phyloP scores from a whole-genome alignment of 2,797 vertebrate species.

The Mus caroli region DNA sequence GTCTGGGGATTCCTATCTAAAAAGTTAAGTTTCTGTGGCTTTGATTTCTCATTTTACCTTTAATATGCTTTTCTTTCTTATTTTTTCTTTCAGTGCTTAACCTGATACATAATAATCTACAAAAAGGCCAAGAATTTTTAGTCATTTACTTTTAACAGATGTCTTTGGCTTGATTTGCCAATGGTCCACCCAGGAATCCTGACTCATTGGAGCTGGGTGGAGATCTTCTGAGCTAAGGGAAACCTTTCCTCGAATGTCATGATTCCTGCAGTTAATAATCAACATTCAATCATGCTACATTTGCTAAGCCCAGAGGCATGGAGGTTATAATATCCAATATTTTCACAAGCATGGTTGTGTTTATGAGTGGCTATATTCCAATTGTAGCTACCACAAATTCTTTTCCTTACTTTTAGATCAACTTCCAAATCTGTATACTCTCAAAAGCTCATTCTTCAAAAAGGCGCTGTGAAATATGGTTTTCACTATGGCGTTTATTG shows the following conservation, averaged over 20 bases:
- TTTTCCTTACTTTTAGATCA: not conserved
- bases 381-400: not conserved
- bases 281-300: not conserved
- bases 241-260: not conserved
- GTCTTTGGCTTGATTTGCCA: conserved; percentile 67
- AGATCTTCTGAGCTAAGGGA: conserved; percentile 64
- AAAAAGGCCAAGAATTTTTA: conserved; percentile 30
- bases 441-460: not conserved
- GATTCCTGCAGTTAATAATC: not conserved
- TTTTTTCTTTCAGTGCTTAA: conserved; percentile 52
- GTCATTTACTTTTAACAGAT: conserved; percentile 69
- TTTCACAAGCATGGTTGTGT: not conserved
- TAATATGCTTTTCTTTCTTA: not conserved
- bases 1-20: not conserved
- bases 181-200: conserved; percentile 54
- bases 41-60: conserved; percentile 40
- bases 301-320: not conserved
- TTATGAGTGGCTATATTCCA: not conserved
- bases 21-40: conserved; percentile 10
- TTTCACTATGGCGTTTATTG: not conserved
- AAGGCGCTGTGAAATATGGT: not conserved
- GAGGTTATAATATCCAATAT: not conserved
- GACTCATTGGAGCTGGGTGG: conserved; percentile 65
- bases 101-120: not conserved
- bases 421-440: not conserved